Base-by-base conservation (phyloP, 2,113 vertebrate genomes). In the Bucco capensis region DNA sequence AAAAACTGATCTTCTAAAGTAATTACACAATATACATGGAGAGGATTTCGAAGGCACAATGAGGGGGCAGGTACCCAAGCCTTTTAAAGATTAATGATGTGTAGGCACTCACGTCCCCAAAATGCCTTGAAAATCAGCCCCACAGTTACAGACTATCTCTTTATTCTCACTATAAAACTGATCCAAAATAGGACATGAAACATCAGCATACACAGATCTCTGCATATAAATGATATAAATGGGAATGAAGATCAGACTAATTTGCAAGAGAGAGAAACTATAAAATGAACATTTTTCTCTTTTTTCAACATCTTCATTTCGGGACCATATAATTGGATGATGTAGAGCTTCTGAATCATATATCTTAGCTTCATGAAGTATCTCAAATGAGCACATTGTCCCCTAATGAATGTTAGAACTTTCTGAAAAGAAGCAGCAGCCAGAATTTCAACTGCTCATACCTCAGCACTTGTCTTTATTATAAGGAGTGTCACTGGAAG, bases 261-360 rank as follows among this genome's bases (percentile, higher is more conserved):
- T 89, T 83, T 71, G 22, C 47, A 70, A 54, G 73, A 35, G 16
- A 15, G 42, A 33, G 40, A 83, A 75, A 92, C 42, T 72, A 80
- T 75, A 66, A 87, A 89, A 80, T 40, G 72, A 60, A 71, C 40
- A 79, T 89, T 87, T 78, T 80, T 65, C 67, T 80, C 82, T 73
- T 69, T 61, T 83, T 44, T 47, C n/a, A 89, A 83, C 53, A 24
- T 60, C 47, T 80, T 65, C 10, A 75, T 89, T 83, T 83, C 51
- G 79, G 77, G 72, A 70, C n/a, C 14, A 10, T 75, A 13, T 83
- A 74, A 83, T 56, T 86, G 62, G 82, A 31, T 89, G 38, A 79
- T 51, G 57, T 30, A 60, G 57, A 89, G 64, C 42, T 92, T 83
- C 51, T 65, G 51, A 79, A 47, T 79, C 78, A 61, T 83, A 21